Conservation (phyloP, 1,140 invertebrate species). For the Hetaerina americana region DNA sequence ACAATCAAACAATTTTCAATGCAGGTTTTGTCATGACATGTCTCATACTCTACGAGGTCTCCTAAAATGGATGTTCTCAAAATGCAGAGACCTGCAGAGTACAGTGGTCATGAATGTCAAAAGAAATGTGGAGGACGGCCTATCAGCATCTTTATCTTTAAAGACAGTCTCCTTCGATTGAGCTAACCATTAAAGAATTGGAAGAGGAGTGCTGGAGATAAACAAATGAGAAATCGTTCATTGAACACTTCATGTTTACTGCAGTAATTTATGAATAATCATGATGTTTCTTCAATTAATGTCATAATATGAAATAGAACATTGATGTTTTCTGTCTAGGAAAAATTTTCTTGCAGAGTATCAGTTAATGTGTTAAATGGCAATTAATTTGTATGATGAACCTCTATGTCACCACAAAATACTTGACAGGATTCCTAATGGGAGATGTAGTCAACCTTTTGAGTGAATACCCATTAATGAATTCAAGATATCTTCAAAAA, state of each 20-base stretch:
- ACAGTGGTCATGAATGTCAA: not conserved
- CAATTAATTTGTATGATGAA: no score
- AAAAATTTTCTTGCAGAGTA: not conserved
- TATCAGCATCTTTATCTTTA: not conserved
- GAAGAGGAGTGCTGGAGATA: not conserved
- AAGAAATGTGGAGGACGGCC: not conserved
- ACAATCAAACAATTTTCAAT: not conserved
- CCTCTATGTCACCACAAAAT: no score
- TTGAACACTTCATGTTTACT: not conserved
- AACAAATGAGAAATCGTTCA: not conserved
- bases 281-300: slow-evolving; percentile 1
- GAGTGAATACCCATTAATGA: no score
- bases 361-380: not conserved
- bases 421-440: no score
- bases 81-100: not conserved
- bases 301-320: not conserved
- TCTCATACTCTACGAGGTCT: not conserved
- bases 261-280: not conserved
- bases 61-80: not conserved
- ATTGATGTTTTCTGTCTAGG: not conserved
- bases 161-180: not conserved
- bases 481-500: no score
- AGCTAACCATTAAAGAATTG: not conserved
- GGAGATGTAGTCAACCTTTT: no score
- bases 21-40: no score